A percentile compares a stretch with the other conserved stretches of the same genome.
Evolutionary conservation across 2,797 vertebrate species (phyloP).

Genomic region (Mionectes olivaceus): DNA sequence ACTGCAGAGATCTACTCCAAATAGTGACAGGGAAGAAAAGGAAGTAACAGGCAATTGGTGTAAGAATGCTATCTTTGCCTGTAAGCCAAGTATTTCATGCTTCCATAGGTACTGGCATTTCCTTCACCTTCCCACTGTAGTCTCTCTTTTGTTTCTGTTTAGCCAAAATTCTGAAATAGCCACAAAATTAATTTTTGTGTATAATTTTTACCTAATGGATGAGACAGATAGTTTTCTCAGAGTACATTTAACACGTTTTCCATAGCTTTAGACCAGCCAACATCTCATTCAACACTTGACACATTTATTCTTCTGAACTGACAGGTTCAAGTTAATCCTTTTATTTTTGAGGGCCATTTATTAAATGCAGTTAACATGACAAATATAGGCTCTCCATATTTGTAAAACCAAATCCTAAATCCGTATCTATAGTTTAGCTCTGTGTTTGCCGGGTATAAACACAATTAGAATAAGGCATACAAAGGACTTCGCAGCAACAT

Average conservation of each 20-base stretch:
- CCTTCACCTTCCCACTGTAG: not conserved
- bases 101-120: not conserved
- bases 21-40: not conserved
- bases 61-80: rapidly evolving
- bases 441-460: not conserved
- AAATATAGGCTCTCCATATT: not conserved
- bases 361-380: not conserved
- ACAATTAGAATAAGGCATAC: constrained; percentile 10
- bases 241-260: not conserved
- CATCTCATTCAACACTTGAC: not conserved
- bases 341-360: constrained; percentile 26
- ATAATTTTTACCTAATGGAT: not conserved
- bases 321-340: not conserved
- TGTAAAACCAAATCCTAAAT: not conserved
- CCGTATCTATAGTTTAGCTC: not conserved
- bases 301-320: not conserved
- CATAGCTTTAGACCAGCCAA: not conserved
- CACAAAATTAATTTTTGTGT: not conserved
- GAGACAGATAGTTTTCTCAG: not conserved
- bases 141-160: not conserved
- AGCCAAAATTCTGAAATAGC: not conserved
- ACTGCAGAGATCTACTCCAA: not conserved
- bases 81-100: not conserved
- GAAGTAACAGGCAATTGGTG: not conserved
- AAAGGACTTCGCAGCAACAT: constrained; percentile 15